Evolutionary conservation across 2,888 invertebrate genomes (phyloP), one percentile per base, ranked within the genome.

Genomic region (Ormyrus thymus): DNA sequence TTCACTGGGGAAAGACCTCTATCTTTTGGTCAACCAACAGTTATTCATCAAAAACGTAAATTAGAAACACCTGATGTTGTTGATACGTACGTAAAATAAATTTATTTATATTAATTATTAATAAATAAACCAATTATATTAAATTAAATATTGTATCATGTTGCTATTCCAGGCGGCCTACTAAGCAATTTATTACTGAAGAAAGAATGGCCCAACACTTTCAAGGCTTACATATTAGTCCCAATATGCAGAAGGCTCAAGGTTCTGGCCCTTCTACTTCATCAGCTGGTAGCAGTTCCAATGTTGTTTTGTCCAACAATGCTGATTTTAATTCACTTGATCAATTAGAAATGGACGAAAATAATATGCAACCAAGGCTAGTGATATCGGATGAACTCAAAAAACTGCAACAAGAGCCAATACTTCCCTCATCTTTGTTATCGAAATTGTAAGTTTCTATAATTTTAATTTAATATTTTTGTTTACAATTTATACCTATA

Each of bases 121-220:
- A 43, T 48, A 7, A 53, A 59, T 78, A 13, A 15, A 69, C 70
- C 51, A 65, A 70, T 71, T 66, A 58, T 29, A 29, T 51, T 50
- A 46, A 76, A 55, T 69, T 69, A 48, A 48, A 50, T 29, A 48
- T 59, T 64, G 15, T 29, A 29, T n/a, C n/a, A n/a, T n/a, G n/a
- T 55, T 68, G 5, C 8, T 71, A 13, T 76, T 71, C 15, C 76
- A 90, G 89, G 11, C 81, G 86, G 56, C 86, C 84, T 64, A 87
- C 92, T 7, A 96, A 96, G 86, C 95, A 95, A 87, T 92, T 94
- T 58, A 95, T 96, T 82, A 95, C 95, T 0, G 96, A 96, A 88
- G 96, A 96, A 86, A 95, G 94, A 89, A 96, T 96, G 94, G 94
- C 95, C 0, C 95, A 95, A 45, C 95, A 96, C 86, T 92, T 96